Conservation (phyloP, 2,113 vertebrate species). For the Bos javanicus region DNA sequence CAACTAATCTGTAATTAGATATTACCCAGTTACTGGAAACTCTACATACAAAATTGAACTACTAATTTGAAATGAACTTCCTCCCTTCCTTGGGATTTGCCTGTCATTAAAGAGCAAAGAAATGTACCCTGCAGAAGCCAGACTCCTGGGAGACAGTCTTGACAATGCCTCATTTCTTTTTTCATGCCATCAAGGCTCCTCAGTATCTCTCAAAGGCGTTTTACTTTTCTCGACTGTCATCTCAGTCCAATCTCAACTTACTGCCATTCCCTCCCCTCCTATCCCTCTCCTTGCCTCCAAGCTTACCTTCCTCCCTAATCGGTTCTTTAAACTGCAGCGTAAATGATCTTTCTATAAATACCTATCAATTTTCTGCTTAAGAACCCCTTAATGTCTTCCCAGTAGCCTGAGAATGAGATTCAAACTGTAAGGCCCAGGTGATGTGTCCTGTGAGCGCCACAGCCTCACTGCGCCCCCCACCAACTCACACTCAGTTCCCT, state of each 20-base stretch:
- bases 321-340: not conserved
- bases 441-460: accelerated
- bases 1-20: not conserved
- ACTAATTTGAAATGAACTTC: not conserved
- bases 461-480: not conserved
- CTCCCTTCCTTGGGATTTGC: not conserved
- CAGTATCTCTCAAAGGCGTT: not conserved
- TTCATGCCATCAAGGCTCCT: not conserved
- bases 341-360: not conserved
- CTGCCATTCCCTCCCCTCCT: not conserved
- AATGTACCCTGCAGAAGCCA: not conserved
- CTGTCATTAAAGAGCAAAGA: not conserved
- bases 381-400: not conserved
- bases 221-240: not conserved
- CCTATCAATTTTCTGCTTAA: not conserved
- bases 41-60: not conserved
- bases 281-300: not conserved
- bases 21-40: not conserved
- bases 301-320: not conserved
- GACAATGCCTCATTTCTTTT: not conserved
- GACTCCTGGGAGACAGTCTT: not conserved
- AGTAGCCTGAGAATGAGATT: not conserved
- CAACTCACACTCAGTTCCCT: not conserved
- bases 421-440: not conserved
- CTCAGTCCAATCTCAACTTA: not conserved